These are phyloP conservation scores for pig (Sus scrofa) DNA, from an alignment of 2,113 vertebrate species.

Conservation along the genomic window T2T-Sscrofa CM000828.6:68378501-68379000, in stretches of 20 bases:
- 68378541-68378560: not conserved
- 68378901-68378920: not conserved
- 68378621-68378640: not conserved
- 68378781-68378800: fast-evolving
- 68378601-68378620: not conserved
- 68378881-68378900: not conserved
- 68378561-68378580: not conserved
- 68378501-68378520: not conserved
- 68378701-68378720: not conserved
- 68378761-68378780: not conserved
- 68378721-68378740: no score
- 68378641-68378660: not conserved
- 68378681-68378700: not conserved
- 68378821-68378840: not conserved
- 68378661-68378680: not conserved
- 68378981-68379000: not conserved
- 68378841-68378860: not conserved
- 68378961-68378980: not conserved
- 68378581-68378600: not conserved
- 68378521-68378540: no score
- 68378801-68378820: not conserved
- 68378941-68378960: not conserved
- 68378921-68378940: not conserved
- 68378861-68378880: not conserved
- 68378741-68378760: not conserved